These are phyloP conservation scores for Cyclophora albipunctata DNA, from an alignment of 2,888 invertebrate genomes.

Conservation along the genomic window DNA sequence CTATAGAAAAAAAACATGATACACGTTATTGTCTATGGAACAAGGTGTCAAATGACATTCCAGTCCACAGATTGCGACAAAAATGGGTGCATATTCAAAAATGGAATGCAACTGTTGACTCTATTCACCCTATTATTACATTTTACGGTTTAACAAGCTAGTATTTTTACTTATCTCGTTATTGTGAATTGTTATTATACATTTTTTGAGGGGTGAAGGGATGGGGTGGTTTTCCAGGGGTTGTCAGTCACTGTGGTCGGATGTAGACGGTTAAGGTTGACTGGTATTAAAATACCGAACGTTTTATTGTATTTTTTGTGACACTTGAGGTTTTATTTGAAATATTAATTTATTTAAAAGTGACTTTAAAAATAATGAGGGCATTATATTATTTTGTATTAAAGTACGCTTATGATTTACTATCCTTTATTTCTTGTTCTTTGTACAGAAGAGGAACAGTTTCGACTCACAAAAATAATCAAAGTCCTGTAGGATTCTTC, in stretches of 20 bases:
- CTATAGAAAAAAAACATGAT: too few species aligned
- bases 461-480: too few species aligned
- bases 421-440: too few species aligned
- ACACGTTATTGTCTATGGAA: too few species aligned
- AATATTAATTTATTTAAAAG: background rate
- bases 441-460: too few species aligned
- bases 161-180: conserved; percentile 72
- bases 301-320: conserved; percentile 13
- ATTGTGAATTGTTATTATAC: conserved; percentile 63
- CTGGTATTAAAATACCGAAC: conserved; percentile 14
- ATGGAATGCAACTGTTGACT: conserved; percentile 64
- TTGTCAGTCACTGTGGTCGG: conserved; percentile 20
- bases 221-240: conserved; percentile 4
- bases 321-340: background rate
- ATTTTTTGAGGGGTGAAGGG: conserved; percentile 51
- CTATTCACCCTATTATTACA: conserved; percentile 66
- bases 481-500: too few species aligned
- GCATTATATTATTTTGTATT: too few species aligned
- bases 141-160: conserved; percentile 75
- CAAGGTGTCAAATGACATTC: too few species aligned
- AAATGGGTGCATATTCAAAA: conserved; percentile 53
- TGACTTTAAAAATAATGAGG: too few species aligned
- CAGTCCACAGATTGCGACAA: conserved; percentile 1
- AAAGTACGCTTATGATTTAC: too few species aligned
- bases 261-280: conserved; percentile 12